A percentile compares a stretch with the other conserved stretches of the same genome.
Evolutionary conservation across 2,888 invertebrate genomes (phyloP).

Genomic region (Agonopterix subpropinquella): DNA sequence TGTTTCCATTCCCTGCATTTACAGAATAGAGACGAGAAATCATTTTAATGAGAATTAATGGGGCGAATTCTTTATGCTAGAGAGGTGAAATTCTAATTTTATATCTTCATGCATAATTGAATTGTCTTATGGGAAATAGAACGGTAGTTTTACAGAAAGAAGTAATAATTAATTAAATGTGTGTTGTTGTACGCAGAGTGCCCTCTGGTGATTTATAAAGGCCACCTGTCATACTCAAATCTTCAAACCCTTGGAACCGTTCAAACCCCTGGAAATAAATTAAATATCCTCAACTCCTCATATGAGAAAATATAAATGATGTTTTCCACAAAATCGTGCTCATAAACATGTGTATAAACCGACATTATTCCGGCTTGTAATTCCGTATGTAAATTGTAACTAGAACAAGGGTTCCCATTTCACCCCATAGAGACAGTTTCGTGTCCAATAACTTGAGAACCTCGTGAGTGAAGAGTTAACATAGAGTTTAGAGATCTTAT

Average conservation of each 20-base stretch:
- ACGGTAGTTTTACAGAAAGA: no score
- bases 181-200: no score
- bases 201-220: no score
- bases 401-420: constrained; percentile 58
- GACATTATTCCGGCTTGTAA: constrained; percentile 60
- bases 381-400: constrained; percentile 72
- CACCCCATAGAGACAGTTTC: constrained; percentile 51
- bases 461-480: constrained; percentile 13
- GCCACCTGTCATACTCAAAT: no score
- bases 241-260: no score
- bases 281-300: no score
- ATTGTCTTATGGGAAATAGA: no score
- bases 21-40: constrained; percentile 46
- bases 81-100: constrained; percentile 1
- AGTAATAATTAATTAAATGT: no score
- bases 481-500: constrained; percentile 14
- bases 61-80: constrained; percentile 14
- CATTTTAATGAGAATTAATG: constrained; percentile 52
- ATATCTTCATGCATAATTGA: no score
- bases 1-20: constrained; percentile 57
- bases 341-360: constrained; percentile 57
- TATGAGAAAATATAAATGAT: not conserved
- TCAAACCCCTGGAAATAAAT: no score
- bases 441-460: constrained; percentile 27
- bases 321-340: constrained; percentile 11